These are phyloP conservation scores for Rhimphoctona megacephalus DNA, from an alignment of 2,888 invertebrate species.

Conservation along the genomic window DNA sequence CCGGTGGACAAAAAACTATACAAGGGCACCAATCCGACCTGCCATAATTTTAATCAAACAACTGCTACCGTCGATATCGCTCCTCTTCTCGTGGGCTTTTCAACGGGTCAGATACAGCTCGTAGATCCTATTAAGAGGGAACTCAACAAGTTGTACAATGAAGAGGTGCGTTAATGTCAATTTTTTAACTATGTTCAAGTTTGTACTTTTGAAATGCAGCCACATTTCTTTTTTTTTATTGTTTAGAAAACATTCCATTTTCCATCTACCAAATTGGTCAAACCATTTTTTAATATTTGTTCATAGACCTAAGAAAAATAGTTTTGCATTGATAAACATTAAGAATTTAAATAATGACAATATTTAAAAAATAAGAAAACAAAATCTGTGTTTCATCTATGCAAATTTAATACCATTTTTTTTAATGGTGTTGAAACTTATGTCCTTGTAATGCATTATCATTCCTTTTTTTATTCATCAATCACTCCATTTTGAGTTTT, in stretches of 20 bases:
- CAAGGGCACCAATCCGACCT: constrained; percentile 99
- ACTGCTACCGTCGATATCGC: constrained; percentile 94
- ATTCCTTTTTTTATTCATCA: neutral
- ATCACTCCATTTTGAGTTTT: neutral
- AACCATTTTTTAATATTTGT: no score
- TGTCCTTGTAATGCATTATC: neutral
- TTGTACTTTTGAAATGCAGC: neutral
- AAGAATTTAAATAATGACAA: no score
- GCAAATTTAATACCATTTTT: neutral
- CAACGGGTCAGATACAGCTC: constrained; percentile 98
- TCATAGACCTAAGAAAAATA: no score
- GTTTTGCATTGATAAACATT: no score
- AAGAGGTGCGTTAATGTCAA: constrained; percentile 90
- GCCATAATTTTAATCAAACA: constrained; percentile 98
- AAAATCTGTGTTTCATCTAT: no score
- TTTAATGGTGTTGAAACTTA: neutral
- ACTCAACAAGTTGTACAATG: constrained; percentile 98
- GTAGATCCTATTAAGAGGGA: constrained; percentile 99
- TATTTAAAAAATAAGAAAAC: no score
- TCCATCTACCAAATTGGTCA: no score
- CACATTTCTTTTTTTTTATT: no score
- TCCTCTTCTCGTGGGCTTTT: constrained; percentile 97
- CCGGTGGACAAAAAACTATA: constrained; percentile 99
- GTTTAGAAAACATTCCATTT: no score
- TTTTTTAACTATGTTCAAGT: neutral